These are phyloP conservation scores for Smittia aterrima DNA, from an alignment of 2,888 invertebrate species.

Conservation along the genomic window DNA sequence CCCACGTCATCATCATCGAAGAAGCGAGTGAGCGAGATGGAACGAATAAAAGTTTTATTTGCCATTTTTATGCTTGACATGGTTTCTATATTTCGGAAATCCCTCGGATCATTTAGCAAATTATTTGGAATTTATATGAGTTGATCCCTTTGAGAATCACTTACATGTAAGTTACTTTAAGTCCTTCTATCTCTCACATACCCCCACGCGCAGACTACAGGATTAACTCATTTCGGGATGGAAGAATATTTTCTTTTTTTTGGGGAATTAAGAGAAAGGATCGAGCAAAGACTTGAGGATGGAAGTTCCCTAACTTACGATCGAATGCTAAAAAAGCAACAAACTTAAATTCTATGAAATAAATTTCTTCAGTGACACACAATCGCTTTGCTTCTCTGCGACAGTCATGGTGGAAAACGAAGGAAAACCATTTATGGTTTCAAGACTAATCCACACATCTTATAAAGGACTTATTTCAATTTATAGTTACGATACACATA, in stretches of 20 bases:
- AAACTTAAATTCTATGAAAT: too few relatives aligned
- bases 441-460: constrained; percentile 28
- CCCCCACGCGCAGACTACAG: not conserved
- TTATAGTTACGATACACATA: constrained; percentile 40
- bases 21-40: constrained; percentile 4
- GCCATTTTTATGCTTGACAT: constrained; percentile 9
- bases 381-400: not conserved
- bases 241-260: too few relatives aligned
- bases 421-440: constrained; percentile 29
- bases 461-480: constrained; percentile 41
- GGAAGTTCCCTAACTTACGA: not conserved
- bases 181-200: not conserved
- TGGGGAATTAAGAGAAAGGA: too few relatives aligned
- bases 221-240: constrained; percentile 17
- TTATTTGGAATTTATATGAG: constrained; percentile 32
- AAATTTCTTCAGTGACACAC: not conserved
- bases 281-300: too few relatives aligned
- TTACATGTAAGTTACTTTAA: constrained; percentile 19
- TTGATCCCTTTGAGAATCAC: constrained; percentile 33
- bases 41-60: constrained; percentile 7
- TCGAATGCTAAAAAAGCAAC: not conserved
- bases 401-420: not conserved
- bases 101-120: constrained; percentile 36
- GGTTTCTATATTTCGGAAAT: constrained; percentile 21
- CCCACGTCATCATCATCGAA: not conserved